phyloP scores from a whole-genome alignment of 2,888 invertebrate species.

The Rhyacophila evoluta region DNA sequence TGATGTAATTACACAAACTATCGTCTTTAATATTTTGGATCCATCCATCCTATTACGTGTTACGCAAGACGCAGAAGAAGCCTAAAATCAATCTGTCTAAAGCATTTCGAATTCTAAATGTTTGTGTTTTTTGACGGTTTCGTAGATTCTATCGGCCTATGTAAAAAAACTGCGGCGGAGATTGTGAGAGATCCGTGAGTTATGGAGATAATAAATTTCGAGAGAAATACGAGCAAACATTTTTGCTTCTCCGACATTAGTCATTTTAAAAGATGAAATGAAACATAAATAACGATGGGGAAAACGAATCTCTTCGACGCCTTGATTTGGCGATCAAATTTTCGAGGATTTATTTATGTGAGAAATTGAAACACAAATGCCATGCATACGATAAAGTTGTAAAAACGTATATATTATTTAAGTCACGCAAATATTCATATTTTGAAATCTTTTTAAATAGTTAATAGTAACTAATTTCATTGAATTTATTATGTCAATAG shows the following conservation, averaged over 20 bases:
- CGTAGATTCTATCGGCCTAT: background rate
- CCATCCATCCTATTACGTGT: background rate
- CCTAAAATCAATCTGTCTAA: background rate
- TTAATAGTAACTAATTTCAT: too few relatives aligned
- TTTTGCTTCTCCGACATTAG: slow-evolving; percentile 18
- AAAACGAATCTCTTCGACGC: slow-evolving; percentile 2
- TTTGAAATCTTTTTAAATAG: too few relatives aligned
- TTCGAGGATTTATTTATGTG: background rate
- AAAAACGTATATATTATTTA: too few relatives aligned
- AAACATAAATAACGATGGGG: slow-evolving; percentile 18
- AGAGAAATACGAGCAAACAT: slow-evolving; percentile 20
- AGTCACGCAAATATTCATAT: too few relatives aligned
- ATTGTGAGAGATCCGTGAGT: slow-evolving; percentile 41
- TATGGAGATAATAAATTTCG: slow-evolving; percentile 46
- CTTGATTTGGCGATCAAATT: background rate
- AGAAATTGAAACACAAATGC: background rate
- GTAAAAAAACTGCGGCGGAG: background rate
- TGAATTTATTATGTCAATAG: too few relatives aligned
- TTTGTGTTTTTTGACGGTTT: slow-evolving; percentile 18
- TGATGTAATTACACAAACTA: background rate
- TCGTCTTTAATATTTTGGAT: background rate
- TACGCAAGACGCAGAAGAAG: background rate
- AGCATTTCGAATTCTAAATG: background rate
- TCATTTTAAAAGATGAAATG: slow-evolving; percentile 24
- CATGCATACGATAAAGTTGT: too few relatives aligned